Percentiles rank a stretch among this genome's conserved stretches.
phyloP scores from a whole-genome alignment of 2,113 vertebrate genomes.

The Callipepla squamata region DNA sequence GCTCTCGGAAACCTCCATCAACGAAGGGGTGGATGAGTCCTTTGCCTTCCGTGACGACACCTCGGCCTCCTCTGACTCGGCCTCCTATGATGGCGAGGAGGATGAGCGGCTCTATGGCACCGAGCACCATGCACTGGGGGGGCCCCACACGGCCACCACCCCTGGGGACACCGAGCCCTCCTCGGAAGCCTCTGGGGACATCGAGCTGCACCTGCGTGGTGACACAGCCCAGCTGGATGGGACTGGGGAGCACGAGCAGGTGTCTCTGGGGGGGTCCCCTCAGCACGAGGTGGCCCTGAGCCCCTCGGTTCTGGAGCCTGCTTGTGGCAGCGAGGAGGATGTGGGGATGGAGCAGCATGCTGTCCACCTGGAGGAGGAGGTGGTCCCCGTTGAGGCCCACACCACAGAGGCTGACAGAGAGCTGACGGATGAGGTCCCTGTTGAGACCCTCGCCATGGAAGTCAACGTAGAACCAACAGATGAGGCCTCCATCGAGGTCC shows the following conservation, averaged over 20 bases:
- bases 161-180: not conserved
- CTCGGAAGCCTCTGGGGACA: not conserved
- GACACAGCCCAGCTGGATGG: not conserved
- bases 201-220: not conserved
- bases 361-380: not conserved
- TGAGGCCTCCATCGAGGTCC: not conserved
- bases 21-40: constrained; percentile 89
- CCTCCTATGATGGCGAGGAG: constrained; percentile 89
- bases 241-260: not conserved
- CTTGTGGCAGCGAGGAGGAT: not conserved
- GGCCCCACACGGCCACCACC: rapidly evolving
- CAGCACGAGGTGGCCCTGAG: not conserved
- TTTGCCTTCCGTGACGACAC: constrained; percentile 94
- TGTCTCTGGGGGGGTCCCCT: not conserved
- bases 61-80: constrained; percentile 91
- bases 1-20: constrained; percentile 92
- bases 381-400: too few relatives aligned
- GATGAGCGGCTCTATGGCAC: constrained; percentile 87
- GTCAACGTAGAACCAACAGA: too few relatives aligned
- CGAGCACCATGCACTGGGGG: constrained; percentile 82
- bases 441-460: too few relatives aligned
- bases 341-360: not conserved
- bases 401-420: not conserved
- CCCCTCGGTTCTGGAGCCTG: not conserved
- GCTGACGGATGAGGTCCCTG: not conserved